A percentile compares a stretch with the other conserved stretches of the same genome.
These are phyloP conservation scores for Ceratoteleas bidentatus DNA, from an alignment of 1,140 invertebrate genomes.

Conservation along the genomic window DNA sequence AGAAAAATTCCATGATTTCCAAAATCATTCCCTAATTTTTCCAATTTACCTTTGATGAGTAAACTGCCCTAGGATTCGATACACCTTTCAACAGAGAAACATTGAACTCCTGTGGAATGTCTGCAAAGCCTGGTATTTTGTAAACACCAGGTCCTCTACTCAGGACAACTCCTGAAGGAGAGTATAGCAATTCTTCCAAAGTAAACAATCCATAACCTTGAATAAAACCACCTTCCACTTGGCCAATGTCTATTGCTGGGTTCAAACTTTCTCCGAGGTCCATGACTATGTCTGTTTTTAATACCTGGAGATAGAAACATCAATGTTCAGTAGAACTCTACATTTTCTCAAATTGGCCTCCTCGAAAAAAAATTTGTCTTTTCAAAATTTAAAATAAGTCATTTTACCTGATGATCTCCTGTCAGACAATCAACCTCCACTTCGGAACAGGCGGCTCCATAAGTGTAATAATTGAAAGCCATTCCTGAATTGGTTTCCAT, in stretches of 20 bases:
- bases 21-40: too few species aligned
- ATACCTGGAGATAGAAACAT: too few species aligned
- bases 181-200: constrained; percentile 93
- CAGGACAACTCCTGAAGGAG: constrained; percentile 89
- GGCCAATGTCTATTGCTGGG: constrained; percentile 97
- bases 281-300: constrained; percentile 97
- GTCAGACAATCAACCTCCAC: constrained; percentile 95
- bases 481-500: constrained; percentile 87
- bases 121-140: constrained; percentile 94
- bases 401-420: constrained; percentile 89
- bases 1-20: too few species aligned
- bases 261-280: constrained; percentile 96
- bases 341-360: too few species aligned
- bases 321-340: too few species aligned
- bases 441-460: constrained; percentile 89
- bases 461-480: constrained; percentile 91
- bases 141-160: constrained; percentile 92
- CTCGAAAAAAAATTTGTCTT: too few species aligned
- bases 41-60: constrained; percentile 97
- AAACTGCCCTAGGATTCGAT: constrained; percentile 94
- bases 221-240: constrained; percentile 96
- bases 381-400: too few species aligned
- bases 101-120: constrained; percentile 95
- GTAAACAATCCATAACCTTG: constrained; percentile 97
- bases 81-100: constrained; percentile 94